Conservation (phyloP, 1,140 invertebrate genomes). For the Octopus bimaculoides region DNA sequence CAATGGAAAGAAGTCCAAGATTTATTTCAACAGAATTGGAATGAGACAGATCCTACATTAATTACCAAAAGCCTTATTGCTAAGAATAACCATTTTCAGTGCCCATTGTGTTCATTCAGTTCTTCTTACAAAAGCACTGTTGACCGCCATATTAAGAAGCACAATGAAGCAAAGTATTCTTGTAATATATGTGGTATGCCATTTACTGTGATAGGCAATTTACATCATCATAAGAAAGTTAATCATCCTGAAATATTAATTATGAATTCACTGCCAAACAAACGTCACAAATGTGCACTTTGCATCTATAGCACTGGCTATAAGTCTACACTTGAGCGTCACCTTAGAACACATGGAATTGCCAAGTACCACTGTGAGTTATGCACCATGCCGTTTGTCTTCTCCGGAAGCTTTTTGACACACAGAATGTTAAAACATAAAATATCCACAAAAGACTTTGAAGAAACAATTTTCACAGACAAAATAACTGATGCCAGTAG, state of each 20-base stretch:
- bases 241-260: constrained; percentile 24
- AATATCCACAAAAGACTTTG: constrained; percentile 12
- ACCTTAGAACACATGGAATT: constrained; percentile 33
- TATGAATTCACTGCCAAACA: not conserved
- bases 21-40: not conserved
- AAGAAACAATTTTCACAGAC: constrained; percentile 19
- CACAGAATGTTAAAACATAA: constrained; percentile 27
- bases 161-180: constrained; percentile 25
- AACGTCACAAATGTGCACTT: constrained; percentile 35
- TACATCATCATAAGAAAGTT: constrained; percentile 27
- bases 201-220: constrained; percentile 29
- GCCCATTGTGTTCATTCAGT: constrained; percentile 29
- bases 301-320: constrained; percentile 38
- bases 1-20: not conserved
- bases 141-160: constrained; percentile 30
- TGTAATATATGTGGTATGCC: constrained; percentile 32
- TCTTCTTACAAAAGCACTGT: constrained; percentile 32
- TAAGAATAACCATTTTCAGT: constrained; percentile 19
- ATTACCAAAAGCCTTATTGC: too few species aligned
- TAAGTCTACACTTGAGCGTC: constrained; percentile 37
- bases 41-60: not conserved
- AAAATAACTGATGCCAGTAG: not conserved
- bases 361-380: constrained; percentile 30
- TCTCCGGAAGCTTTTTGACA: constrained; percentile 26
- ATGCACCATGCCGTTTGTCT: constrained; percentile 32